Evolutionary conservation across 2,113 vertebrate genomes (phyloP).

Genomic region (Chloebia gouldiae): DNA sequence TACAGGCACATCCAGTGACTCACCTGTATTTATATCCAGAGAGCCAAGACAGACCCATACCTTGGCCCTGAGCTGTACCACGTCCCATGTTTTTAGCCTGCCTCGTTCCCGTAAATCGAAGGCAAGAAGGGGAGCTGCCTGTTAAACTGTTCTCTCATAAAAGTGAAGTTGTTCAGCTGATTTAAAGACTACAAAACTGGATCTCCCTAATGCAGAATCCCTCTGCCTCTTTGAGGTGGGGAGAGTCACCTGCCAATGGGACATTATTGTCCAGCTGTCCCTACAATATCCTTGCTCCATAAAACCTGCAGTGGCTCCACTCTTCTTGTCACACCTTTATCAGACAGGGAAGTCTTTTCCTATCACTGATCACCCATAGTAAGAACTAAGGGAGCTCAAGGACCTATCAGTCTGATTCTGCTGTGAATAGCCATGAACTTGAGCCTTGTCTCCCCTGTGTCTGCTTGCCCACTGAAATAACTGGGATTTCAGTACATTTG

Average conservation of each 20-base stretch:
- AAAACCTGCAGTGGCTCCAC: neutral
- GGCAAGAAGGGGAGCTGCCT: neutral
- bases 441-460: neutral
- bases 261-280: neutral
- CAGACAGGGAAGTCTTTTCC: neutral
- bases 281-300: neutral
- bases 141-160: neutral
- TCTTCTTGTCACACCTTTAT: neutral
- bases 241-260: neutral
- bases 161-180: neutral
- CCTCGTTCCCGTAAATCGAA: neutral
- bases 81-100: neutral
- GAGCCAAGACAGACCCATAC: neutral
- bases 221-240: neutral
- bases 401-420: neutral
- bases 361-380: neutral
- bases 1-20: constrained; percentile 62
- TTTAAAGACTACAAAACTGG: neutral
- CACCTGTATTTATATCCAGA: constrained; percentile 58
- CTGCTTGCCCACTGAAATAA: neutral
- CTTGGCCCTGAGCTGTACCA: constrained; percentile 21
- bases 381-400: neutral
- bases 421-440: neutral
- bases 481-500: neutral
- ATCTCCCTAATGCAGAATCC: neutral